These are phyloP conservation scores for Empidonax traillii DNA, from an alignment of 2,113 vertebrate genomes.

Conservation along the genomic window DNA sequence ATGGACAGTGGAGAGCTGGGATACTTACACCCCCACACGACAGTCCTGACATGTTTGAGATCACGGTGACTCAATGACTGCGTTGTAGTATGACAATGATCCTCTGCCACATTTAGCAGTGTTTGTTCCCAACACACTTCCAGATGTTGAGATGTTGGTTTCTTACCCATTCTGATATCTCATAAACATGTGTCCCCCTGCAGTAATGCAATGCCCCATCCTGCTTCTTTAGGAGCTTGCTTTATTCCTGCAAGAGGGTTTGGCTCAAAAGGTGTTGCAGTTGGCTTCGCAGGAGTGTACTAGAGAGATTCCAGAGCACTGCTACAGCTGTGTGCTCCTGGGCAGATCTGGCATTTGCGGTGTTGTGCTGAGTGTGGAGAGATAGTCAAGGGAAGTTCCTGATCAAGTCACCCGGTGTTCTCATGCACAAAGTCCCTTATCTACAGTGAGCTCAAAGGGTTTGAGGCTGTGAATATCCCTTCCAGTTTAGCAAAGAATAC, in stretches of 20 bases:
- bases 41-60: rapidly evolving
- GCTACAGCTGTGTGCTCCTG: background rate
- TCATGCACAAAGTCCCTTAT: background rate
- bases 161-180: background rate
- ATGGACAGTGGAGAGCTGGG: background rate
- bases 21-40: rapidly evolving
- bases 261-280: background rate
- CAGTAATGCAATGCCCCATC: background rate
- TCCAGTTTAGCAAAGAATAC: background rate
- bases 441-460: background rate
- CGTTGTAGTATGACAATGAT: background rate
- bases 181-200: background rate
- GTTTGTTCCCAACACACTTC: background rate
- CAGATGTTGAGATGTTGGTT: background rate
- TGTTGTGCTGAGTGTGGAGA: background rate
- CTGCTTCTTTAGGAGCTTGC: background rate
- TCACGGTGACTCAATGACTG: rapidly evolving
- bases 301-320: background rate
- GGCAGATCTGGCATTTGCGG: background rate
- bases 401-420: background rate
- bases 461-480: background rate
- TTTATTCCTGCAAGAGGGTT: background rate
- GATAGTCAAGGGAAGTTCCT: background rate
- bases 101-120: background rate
- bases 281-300: background rate